phyloP scores from a whole-genome alignment of 2,797 vertebrate species.

The Melanotaenia pygmaea region DNA sequence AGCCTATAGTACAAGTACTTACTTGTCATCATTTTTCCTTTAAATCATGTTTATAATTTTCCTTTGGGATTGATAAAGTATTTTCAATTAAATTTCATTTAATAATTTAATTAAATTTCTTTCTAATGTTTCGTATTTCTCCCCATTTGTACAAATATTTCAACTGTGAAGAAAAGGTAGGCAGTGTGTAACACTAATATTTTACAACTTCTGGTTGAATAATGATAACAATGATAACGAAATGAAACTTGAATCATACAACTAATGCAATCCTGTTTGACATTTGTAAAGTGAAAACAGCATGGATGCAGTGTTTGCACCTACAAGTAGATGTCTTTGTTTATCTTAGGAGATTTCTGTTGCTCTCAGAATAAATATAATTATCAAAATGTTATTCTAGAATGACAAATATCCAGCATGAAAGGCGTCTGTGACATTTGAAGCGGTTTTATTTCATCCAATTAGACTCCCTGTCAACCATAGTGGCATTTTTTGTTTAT shows the following conservation, averaged over 20 bases:
- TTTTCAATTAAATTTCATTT: neutral
- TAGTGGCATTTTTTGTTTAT: slow-evolving; percentile 58
- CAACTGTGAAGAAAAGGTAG: neutral
- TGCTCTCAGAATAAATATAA: slow-evolving; percentile 9
- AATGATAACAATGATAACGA: neutral
- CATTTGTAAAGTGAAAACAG: neutral
- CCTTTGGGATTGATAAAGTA: neutral
- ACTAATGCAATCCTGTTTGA: neutral
- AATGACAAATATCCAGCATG: slow-evolving; percentile 24
- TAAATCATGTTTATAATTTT: neutral
- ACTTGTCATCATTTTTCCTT: neutral
- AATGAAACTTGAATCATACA: neutral
- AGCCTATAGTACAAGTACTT: too few relatives aligned
- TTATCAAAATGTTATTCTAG: slow-evolving; percentile 34
- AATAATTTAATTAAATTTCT: neutral
- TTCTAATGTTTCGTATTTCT: neutral
- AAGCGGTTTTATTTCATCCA: slow-evolving; percentile 46
- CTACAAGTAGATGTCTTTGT: neutral
- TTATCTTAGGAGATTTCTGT: neutral
- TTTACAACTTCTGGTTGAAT: neutral
- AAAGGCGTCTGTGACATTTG: slow-evolving; percentile 39
- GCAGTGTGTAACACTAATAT: neutral
- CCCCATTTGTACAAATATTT: too few relatives aligned
- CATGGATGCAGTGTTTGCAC: neutral
- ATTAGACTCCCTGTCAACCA: slow-evolving; percentile 33